Evolutionary conservation across 2,113 vertebrate species (phyloP), one percentile per base, ranked within the genome.

Genomic region (Pedionomus torquatus): DNA sequence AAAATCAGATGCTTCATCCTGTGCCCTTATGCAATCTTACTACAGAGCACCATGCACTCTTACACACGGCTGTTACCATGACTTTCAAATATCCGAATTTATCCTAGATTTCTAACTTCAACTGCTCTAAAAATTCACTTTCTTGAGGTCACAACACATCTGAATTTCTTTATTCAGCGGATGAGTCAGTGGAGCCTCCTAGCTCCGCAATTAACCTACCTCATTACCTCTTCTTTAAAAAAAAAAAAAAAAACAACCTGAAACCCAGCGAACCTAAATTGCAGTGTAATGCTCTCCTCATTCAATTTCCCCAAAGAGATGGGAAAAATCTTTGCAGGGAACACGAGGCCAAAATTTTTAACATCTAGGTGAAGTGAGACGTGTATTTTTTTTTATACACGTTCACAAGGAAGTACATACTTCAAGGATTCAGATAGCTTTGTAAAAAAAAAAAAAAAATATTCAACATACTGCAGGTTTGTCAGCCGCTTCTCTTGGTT

Each of bases 51-150:
- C 80, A 97, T 94, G 87, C 17, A 11, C 86, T 91, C 74, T 83
- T 89, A 94, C 83, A 90, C 94, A 96, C 78, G 93, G 94, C 86
- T 94, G 96, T 97, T 97, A 75, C 85, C 95, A 90, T 95, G 95
- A 97, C 68, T 94, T 96, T 93, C 96, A 96, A 92, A 94, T 77
- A 93, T 25, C 96, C 71, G 26, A 95, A 97, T 95, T 96, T 94
- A 97, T 96, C 94, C 92, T 83, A 96, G 93, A 94, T 94, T 97
- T 93, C 94, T 94, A 97, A 95, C 96, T 96, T 96, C 82, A 72
- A 91, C 92, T 88, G 94, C 92, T 94, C 89, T 97, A 96, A 95
- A 96, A 95, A 95, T 83, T 96, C 95, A 83, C 95, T 97, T 97
- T 90, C 94, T 77, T 74, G 96, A 96, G 89, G 90, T 96, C 95